Evolutionary conservation across 2,113 vertebrate genomes (phyloP).

Genomic region (Anoura caudifer): DNA sequence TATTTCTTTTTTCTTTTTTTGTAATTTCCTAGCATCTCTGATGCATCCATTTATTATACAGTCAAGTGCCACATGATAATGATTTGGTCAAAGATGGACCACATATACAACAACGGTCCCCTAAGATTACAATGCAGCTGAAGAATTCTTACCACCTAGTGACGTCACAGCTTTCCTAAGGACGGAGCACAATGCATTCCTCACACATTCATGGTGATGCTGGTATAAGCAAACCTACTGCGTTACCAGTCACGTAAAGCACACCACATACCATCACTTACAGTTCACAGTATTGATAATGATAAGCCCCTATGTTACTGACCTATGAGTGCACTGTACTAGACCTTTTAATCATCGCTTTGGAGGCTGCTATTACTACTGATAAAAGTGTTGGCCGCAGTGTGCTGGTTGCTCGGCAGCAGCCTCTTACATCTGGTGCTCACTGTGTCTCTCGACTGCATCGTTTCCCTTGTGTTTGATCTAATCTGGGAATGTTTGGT

Average conservation of each 20-base stretch:
- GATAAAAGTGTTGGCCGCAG: background rate
- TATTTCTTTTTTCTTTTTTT: background rate
- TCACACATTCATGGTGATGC: background rate
- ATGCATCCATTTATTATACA: background rate
- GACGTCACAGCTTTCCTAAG: background rate
- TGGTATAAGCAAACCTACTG: background rate
- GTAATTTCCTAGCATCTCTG: background rate
- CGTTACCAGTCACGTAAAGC: background rate
- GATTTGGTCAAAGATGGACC: background rate
- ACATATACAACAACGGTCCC: background rate
- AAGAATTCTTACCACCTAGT: background rate
- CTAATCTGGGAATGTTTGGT: background rate
- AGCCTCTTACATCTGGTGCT: too few species aligned
- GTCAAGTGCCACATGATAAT: background rate
- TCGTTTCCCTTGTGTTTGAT: background rate
- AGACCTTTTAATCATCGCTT: background rate
- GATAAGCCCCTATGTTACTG: background rate
- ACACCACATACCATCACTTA: background rate
- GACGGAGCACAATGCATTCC: background rate
- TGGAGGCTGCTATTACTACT: background rate
- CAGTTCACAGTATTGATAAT: background rate
- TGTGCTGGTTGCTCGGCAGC: background rate
- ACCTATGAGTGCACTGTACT: background rate
- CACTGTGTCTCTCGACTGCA: background rate
- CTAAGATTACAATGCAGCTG: background rate